A percentile compares a stretch with the other conserved stretches of the same genome.
phyloP scores from a whole-genome alignment of 2,888 invertebrate genomes.

The Petrolisthes manimaculis region DNA sequence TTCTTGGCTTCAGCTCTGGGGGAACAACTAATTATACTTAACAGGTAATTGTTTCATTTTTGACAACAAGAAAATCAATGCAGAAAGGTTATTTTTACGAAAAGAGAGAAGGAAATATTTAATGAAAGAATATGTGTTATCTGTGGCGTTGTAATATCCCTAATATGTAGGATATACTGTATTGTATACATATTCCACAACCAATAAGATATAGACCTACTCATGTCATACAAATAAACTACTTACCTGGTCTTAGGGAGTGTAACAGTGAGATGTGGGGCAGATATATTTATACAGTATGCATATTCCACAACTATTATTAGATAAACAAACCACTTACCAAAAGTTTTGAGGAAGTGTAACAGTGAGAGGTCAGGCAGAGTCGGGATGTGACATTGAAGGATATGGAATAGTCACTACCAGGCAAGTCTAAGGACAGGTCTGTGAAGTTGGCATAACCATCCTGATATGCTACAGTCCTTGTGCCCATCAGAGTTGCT shows the following conservation, averaged over 20 bases:
- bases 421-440: neutral
- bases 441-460: constrained; percentile 14
- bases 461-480: neutral
- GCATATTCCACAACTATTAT: too few relatives aligned
- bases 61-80: neutral
- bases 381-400: neutral
- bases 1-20: constrained; percentile 1
- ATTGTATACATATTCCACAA: too few relatives aligned
- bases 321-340: neutral
- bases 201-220: too few relatives aligned
- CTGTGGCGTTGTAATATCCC: too few relatives aligned
- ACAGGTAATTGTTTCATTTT: neutral
- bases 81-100: neutral
- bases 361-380: neutral
- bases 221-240: too few relatives aligned
- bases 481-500: neutral
- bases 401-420: neutral
- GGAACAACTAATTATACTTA: neutral
- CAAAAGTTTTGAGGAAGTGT: neutral
- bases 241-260: constrained; percentile 11
- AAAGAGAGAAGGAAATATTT: neutral
- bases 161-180: too few relatives aligned
- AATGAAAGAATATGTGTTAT: too few relatives aligned
- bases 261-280: neutral
- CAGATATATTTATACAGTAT: too few relatives aligned